A percentile compares a stretch with the other conserved stretches of the same genome.
Evolutionary conservation across 2,888 invertebrate genomes (phyloP).

Genomic region (Micropterix aruncella): DNA sequence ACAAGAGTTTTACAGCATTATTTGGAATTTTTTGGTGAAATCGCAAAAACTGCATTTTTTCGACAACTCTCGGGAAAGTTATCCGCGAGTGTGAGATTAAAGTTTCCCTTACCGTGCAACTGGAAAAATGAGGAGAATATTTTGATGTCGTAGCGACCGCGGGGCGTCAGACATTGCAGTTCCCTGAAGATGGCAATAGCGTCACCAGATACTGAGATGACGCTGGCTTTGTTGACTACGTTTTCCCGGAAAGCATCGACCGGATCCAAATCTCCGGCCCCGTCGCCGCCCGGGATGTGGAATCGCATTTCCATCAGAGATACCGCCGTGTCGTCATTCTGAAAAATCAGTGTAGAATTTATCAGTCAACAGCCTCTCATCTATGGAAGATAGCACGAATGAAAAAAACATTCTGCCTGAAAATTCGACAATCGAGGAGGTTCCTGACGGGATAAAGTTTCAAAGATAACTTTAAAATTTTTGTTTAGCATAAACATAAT

Average conservation of each 20-base stretch:
- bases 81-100: no score
- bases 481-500: no score
- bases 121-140: slow-evolving; percentile 58
- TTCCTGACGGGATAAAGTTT: no score
- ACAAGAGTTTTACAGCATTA: no score
- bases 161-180: slow-evolving; percentile 94
- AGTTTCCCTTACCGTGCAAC: slow-evolving; percentile 66
- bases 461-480: no score
- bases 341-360: slow-evolving; percentile 25
- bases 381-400: no score
- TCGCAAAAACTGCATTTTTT: no score
- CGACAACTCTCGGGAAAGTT: no score
- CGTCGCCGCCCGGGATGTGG: slow-evolving; percentile 86
- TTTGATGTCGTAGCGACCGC: slow-evolving; percentile 95
- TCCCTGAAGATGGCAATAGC: slow-evolving; percentile 95
- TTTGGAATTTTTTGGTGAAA: no score
- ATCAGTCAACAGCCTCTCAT: no score
- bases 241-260: slow-evolving; percentile 96
- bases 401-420: no score
- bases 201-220: slow-evolving; percentile 95
- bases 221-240: slow-evolving; percentile 94
- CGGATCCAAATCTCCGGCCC: slow-evolving; percentile 76
- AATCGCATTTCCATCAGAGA: slow-evolving; percentile 96
- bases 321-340: slow-evolving; percentile 97
- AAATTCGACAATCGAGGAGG: no score